A percentile compares a stretch with the other conserved stretches of the same genome.
Conservation (phyloP, 92 coral and sea anemone genomes). For the Epizoanthus ramosus region DNA sequence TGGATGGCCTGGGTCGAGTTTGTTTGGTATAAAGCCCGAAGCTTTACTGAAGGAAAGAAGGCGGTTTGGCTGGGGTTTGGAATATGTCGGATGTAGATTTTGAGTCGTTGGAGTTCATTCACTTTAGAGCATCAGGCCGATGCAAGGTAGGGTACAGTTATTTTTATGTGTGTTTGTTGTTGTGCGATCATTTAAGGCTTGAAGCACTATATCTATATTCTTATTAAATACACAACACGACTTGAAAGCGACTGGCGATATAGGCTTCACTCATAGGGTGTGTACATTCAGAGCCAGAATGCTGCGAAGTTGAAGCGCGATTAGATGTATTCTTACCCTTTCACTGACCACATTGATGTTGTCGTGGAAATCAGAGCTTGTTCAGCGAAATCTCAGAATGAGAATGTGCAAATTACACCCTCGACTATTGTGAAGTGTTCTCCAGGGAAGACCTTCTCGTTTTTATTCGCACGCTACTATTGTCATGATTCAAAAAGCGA, state of each 20-base stretch:
- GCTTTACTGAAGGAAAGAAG: neutral
- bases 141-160: neutral
- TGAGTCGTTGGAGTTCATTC: constrained; percentile 62
- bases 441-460: neutral
- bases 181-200: too few relatives aligned
- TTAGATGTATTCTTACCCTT: neutral
- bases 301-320: neutral
- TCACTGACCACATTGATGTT: neutral
- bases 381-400: constrained; percentile 8
- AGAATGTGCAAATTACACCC: neutral
- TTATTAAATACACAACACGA: too few relatives aligned
- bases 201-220: too few relatives aligned
- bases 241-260: neutral
- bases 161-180: neutral
- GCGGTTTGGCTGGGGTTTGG: constrained; percentile 2
- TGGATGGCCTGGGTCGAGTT: constrained; percentile 29
- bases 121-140: constrained; percentile 28
- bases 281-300: neutral
- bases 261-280: constrained; percentile 4
- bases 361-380: constrained; percentile 4
- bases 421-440: neutral
- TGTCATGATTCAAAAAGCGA: neutral
- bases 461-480: constrained; percentile 3
- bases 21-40: neutral
- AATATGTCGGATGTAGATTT: constrained; percentile 66